A percentile compares a stretch with the other conserved stretches of the same genome.
Evolutionary conservation across 2,888 invertebrate genomes (phyloP).

Genomic region (Mesorhabditis spiculigera): DNA sequence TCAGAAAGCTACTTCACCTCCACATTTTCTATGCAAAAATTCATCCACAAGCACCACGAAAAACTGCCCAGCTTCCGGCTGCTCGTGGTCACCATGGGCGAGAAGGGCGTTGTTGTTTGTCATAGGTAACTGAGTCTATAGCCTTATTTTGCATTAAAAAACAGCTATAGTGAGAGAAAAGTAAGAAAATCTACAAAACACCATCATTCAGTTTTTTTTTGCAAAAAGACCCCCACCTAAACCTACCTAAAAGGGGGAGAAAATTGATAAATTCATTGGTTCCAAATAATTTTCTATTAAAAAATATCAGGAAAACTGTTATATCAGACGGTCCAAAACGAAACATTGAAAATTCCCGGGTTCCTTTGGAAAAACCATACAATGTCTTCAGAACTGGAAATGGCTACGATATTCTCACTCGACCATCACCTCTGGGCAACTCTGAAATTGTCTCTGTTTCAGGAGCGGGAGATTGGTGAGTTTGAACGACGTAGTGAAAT

Average conservation of each 20-base stretch:
- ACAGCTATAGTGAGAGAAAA: too few relatives aligned
- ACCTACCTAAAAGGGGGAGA: too few relatives aligned
- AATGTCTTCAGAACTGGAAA: background rate
- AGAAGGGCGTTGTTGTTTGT: constrained; percentile 4
- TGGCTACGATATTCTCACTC: background rate
- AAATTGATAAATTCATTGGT: too few relatives aligned
- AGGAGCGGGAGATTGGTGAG: constrained; percentile 1
- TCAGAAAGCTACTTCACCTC: background rate
- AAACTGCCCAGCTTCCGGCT: background rate
- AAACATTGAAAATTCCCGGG: too few relatives aligned
- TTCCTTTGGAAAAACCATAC: too few relatives aligned
- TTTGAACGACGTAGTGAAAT: background rate
- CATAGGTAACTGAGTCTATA: background rate
- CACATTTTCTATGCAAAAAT: background rate
- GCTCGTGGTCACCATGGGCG: background rate
- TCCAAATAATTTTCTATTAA: background rate
- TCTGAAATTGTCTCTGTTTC: constrained; percentile 2
- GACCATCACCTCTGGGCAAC: background rate
- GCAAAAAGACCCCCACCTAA: too few relatives aligned
- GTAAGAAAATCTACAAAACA: too few relatives aligned
- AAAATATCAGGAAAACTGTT: background rate
- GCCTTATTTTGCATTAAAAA: too few relatives aligned
- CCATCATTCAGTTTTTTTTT: too few relatives aligned
- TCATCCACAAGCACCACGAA: background rate
- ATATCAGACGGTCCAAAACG: too few relatives aligned